Evolutionary conservation across 2,888 invertebrate species (phyloP).

Genomic region (Laothoe populi): DNA sequence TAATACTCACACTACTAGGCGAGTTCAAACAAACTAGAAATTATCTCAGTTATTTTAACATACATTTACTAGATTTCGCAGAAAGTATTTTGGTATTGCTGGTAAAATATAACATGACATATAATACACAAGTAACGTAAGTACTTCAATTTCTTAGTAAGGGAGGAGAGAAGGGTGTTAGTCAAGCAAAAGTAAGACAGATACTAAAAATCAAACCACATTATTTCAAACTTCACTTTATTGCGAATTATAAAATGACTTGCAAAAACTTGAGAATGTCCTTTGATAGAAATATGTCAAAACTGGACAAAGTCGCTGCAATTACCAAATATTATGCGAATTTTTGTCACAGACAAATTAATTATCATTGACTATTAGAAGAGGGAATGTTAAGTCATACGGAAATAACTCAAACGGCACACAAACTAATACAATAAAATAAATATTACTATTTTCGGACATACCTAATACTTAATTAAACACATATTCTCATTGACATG

Average conservation of each 20-base stretch:
- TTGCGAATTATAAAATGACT: conserved; percentile 25
- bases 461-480: conserved; percentile 12
- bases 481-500: conserved; percentile 4
- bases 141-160: no score
- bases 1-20: no score
- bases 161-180: no score
- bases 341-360: conserved; percentile 19
- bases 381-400: conserved; percentile 15
- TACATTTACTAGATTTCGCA: no score
- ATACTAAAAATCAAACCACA: neutral
- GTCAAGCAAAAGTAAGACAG: no score
- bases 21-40: no score
- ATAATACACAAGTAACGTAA: no score
- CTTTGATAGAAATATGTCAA: conserved; percentile 6
- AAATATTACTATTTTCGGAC: conserved; percentile 7
- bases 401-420: conserved; percentile 6
- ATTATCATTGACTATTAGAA: neutral
- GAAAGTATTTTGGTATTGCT: no score
- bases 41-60: no score
- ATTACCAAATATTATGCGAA: neutral
- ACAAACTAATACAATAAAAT: conserved; percentile 8
- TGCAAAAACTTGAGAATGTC: conserved; percentile 23
- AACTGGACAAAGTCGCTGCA: conserved; percentile 11
- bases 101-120: no score
- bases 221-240: conserved; percentile 19